Evolutionary conservation across 2,113 vertebrate genomes (phyloP), one percentile per base, ranked within the genome.

Genomic region (Capreolus pygargus): DNA sequence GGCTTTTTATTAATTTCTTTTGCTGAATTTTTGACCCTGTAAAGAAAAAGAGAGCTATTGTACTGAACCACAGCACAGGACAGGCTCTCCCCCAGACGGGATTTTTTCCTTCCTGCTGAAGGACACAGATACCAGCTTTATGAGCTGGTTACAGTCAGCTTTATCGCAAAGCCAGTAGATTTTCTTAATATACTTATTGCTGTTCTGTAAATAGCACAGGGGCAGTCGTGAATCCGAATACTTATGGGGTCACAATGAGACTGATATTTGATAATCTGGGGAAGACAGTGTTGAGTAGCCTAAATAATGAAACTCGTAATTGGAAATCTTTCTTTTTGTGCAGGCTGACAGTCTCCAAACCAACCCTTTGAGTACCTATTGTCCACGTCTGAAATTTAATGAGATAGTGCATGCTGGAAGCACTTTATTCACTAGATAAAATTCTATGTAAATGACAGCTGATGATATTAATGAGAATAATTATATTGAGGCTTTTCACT

Each of bases 11-110:
- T 97, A 97, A 96, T 97, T 96, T 98, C 28, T 97, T 83, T 96
- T 93, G 67, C 93, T 97, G 97, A 97, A 96, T 93, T 95, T 98
- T 97, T 98, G 96, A 98, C 97, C 97, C 86, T 85, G 78, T 89
- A 54, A 89, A 95, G 97, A 86, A 94, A 97, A 97, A 97, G 90
- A 92, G 92, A 82, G 67, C 67, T 74, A 95, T 97, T 97, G 95
- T 97, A 39, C 21, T 3, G 14, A 67, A 58, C 39, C 33, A 25
- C 67, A 54, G 25, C 52, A 43, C 50, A 83, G 83, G 91, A n/a
- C 78, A 27, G 39, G 39, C 82, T 96, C 82, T 95, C 64, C 78
- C 83, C 94, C 78, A 97, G 89, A 97, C 3, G 2, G 47, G 82
- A 15, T 55, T 83, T 96, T 97, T 96, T 97, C 94, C 98, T 97